Evolutionary conservation across 2,888 invertebrate genomes (phyloP), one percentile per base, ranked within the genome.

Genomic region (Sphecodes monilicornis): DNA sequence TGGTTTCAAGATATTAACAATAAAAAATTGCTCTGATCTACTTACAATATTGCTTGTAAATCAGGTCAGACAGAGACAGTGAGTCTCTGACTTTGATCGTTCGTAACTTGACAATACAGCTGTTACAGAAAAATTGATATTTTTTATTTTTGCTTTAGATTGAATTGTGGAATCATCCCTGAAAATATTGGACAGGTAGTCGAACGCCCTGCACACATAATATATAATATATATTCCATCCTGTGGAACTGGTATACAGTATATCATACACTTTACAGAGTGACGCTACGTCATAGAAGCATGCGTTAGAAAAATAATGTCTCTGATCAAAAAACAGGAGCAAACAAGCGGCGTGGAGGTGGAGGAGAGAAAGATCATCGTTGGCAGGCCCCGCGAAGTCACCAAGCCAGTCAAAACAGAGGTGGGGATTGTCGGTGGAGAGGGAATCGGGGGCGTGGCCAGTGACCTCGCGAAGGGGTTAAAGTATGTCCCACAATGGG

Each of bases 281-380:
- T 88, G 82, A 85, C 84, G 86, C 82, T 82, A 88, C 78, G 77
- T 87, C 73, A 80, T 88, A 89, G 83, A 91, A 92, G 91, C 94
- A 93, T 94, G 94, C 93, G 91, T 93, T 92, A 92, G 91, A 93
- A 93, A 93, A 94, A 93, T 93, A 94, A 93, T 91, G 89, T 91
- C 86, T 93, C 86, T 86, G 87, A 87, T 84, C 68, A 85, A 85
- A 90, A 88, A 90, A 91, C 80, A 88, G 82, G 88, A 83, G 64
- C 88, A 89, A 91, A 89, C 66, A 91, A 90, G 89, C 91, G 92
- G 93, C 91, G 92, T 92, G 93, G 92, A 91, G 91, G 89, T 90
- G 91, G 86, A 84, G 83, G 85, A 71, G 71, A 68, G 46, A 79
- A 22, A 80, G 72, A 85, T 43, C 29, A 29, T 69, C 68, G 43